Percentiles rank a stretch among this genome's conserved stretches.
These are phyloP conservation scores for Thripadectes ignobilis DNA, from an alignment of 2,797 vertebrate species.

Conservation along the genomic window DNA sequence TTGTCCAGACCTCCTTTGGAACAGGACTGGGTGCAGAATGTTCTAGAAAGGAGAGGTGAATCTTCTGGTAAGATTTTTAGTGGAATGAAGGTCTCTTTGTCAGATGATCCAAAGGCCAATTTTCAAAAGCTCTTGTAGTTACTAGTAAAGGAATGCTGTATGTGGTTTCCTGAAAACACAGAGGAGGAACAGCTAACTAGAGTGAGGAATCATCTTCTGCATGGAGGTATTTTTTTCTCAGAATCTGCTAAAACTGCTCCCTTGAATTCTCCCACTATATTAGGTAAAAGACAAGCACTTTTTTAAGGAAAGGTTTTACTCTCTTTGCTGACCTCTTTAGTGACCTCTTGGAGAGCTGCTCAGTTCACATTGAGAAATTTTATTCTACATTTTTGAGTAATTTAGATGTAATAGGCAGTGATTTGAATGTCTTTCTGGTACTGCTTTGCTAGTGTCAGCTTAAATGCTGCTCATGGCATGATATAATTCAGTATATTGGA, in stretches of 20 bases:
- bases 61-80: neutral
- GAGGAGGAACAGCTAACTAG: neutral
- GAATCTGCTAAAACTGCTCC: neutral
- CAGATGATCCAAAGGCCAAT: neutral
- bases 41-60: neutral
- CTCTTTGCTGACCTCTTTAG: neutral
- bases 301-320: neutral
- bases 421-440: neutral
- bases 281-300: neutral
- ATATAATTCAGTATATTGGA: neutral
- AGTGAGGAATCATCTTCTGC: neutral
- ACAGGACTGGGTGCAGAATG: neutral
- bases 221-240: neutral
- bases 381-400: neutral
- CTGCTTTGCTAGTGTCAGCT: neutral
- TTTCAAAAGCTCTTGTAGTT: neutral
- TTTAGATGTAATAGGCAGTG: neutral
- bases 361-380: neutral
- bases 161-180: neutral
- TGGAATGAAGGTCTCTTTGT: neutral
- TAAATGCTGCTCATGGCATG: neutral
- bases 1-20: neutral
- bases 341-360: neutral
- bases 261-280: neutral
- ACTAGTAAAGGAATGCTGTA: neutral